Conservation (phyloP, 2,888 invertebrate species). For the Encarsia formosa region DNA sequence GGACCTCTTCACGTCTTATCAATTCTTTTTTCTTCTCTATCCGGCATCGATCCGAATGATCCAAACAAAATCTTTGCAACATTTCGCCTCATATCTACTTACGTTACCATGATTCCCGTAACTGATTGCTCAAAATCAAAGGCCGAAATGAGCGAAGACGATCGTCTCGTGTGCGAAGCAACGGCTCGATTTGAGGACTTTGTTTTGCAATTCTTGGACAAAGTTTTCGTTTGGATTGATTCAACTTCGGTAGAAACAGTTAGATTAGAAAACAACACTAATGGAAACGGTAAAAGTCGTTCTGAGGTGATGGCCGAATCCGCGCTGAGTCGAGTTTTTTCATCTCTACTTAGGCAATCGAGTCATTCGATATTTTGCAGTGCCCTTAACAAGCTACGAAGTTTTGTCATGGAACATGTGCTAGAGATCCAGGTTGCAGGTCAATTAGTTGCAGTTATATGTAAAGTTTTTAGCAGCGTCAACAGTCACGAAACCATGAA, state of each 20-base stretch:
- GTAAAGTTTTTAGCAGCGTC: conserved; percentile 63
- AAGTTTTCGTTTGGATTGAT: conserved; percentile 68
- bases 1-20: conserved; percentile 80
- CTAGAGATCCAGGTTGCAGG: conserved; percentile 82
- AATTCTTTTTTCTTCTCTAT: conserved; percentile 72
- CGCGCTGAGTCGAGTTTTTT: conserved; percentile 63
- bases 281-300: conserved; percentile 62
- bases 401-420: conserved; percentile 70
- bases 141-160: conserved; percentile 71
- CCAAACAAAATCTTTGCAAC: conserved; percentile 70
- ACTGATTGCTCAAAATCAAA: conserved; percentile 80
- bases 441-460: conserved; percentile 70
- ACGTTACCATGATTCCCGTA: conserved; percentile 74
- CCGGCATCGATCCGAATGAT: conserved; percentile 90
- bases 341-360: conserved; percentile 67
- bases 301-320: conserved; percentile 70
- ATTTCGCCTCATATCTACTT: conserved; percentile 73
- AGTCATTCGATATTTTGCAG: conserved; percentile 58
- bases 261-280: conserved; percentile 55
- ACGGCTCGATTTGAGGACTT: conserved; percentile 88
- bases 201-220: conserved; percentile 78
- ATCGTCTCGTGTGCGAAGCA: conserved; percentile 69
- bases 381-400: conserved; percentile 71
- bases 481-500: conserved; percentile 69
- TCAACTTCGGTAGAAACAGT: conserved; percentile 67